Evolutionary conservation across 2,797 vertebrate species (phyloP).

Genomic region (Otolemur crassicaudatus): DNA sequence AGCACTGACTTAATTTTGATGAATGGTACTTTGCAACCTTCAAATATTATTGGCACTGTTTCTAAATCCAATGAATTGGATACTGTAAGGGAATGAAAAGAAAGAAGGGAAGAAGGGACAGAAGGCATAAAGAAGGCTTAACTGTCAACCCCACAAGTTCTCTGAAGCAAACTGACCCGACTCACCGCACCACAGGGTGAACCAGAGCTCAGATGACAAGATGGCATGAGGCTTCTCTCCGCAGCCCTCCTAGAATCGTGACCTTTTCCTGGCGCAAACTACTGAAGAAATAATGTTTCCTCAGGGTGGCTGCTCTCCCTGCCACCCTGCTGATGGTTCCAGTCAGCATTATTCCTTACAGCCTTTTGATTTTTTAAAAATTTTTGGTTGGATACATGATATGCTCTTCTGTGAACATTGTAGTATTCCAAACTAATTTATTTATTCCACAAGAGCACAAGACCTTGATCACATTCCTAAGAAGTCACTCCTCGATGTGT

Average conservation of each 20-base stretch:
- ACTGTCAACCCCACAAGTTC: background rate
- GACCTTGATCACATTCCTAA: background rate
- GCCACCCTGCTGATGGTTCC: fast-evolving
- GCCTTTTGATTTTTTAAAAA: background rate
- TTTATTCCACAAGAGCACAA: background rate
- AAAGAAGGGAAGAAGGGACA: background rate
- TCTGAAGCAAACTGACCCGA: background rate
- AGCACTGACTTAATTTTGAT: background rate
- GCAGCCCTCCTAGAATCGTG: background rate
- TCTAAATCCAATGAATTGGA: background rate
- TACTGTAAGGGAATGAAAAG: background rate
- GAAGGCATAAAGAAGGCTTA: background rate
- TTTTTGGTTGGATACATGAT: background rate
- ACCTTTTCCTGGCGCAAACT: background rate
- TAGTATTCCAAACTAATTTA: background rate
- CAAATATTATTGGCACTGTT: background rate
- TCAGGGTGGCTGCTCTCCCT: no score
- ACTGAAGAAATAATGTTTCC: background rate
- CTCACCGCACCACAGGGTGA: background rate
- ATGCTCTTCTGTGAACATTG: background rate
- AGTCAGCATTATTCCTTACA: background rate
- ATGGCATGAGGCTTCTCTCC: background rate
- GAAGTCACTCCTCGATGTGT: no score
- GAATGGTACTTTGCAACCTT: background rate
- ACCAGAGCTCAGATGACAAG: background rate